Evolutionary conservation across 1,140 invertebrate genomes (phyloP).

Genomic region (Aricia agestis): DNA sequence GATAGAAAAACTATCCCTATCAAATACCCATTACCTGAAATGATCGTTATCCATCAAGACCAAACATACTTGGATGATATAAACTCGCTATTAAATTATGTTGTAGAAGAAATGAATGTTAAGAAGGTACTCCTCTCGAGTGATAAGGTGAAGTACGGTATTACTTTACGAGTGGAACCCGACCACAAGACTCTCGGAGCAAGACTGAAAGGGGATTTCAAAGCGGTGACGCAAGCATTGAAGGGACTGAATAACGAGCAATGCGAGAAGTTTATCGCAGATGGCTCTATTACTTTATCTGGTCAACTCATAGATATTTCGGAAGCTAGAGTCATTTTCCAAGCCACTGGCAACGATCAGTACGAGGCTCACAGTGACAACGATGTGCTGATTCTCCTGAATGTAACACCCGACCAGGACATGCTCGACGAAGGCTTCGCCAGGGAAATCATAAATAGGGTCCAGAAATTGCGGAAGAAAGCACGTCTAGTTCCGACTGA

Average conservation of each 20-base stretch:
- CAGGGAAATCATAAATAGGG: slow-evolving; percentile 95
- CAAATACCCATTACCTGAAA: slow-evolving; percentile 97
- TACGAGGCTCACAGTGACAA: slow-evolving; percentile 95
- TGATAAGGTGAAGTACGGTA: slow-evolving; percentile 96
- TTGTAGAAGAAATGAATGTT: slow-evolving; percentile 96
- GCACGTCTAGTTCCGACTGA: slow-evolving; percentile 95
- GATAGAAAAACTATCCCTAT: slow-evolving; percentile 96
- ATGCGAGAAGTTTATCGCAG: slow-evolving; percentile 85
- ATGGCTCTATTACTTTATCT: slow-evolving; percentile 83
- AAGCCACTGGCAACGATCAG: slow-evolving; percentile 78
- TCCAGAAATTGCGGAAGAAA: slow-evolving; percentile 98
- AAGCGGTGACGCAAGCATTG: slow-evolving; percentile 89
- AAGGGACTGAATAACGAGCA: slow-evolving; percentile 88
- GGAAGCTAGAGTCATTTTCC: slow-evolving; percentile 93
- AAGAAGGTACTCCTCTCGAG: slow-evolving; percentile 90
- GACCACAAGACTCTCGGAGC: slow-evolving; percentile 91
- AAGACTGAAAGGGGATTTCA: slow-evolving; percentile 93
- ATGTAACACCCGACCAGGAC: slow-evolving; percentile 88
- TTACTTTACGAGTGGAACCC: slow-evolving; percentile 94
- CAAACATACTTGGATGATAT: slow-evolving; percentile 88
- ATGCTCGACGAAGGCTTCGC: slow-evolving; percentile 95
- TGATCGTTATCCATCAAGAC: slow-evolving; percentile 96
- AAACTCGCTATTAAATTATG: slow-evolving; percentile 88
- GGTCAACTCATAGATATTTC: slow-evolving; percentile 87
- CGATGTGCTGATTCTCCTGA: slow-evolving; percentile 87